phyloP scores from a whole-genome alignment of 2,888 invertebrate species.

The Lymantria monacha region DNA sequence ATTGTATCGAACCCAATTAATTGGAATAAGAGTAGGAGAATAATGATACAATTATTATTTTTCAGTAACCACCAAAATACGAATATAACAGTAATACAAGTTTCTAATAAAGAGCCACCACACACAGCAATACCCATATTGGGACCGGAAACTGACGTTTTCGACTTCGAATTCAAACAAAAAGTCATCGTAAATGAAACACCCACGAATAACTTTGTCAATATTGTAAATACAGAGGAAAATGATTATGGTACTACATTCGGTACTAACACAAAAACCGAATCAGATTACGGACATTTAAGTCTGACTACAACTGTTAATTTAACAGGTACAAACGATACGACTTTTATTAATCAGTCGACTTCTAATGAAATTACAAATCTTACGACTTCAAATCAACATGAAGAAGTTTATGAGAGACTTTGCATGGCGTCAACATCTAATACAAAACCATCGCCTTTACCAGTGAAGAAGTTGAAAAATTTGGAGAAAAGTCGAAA shows the following conservation, averaged over 20 bases:
- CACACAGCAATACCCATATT: slow-evolving; percentile 71
- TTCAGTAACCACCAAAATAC: slow-evolving; percentile 54
- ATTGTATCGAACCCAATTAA: no score
- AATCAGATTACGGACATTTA: slow-evolving; percentile 67
- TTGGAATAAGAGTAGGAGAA: no score
- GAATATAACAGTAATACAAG: slow-evolving; percentile 84
- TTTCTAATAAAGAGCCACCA: slow-evolving; percentile 74
- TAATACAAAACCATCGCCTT: slow-evolving; percentile 41
- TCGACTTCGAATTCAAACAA: slow-evolving; percentile 63
- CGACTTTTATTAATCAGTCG: slow-evolving; percentile 2
- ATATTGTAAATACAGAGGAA: slow-evolving; percentile 68
- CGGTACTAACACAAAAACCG: slow-evolving; percentile 24
- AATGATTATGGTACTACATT: slow-evolving; percentile 67
- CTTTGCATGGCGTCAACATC: slow-evolving; percentile 69
- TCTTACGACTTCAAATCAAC: slow-evolving; percentile 17
- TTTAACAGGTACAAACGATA: slow-evolving; percentile 42
- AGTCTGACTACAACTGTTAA: slow-evolving; percentile 70
- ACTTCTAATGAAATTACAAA: slow-evolving; percentile 9
- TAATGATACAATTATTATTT: slow-evolving; percentile 1
- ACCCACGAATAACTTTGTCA: slow-evolving; percentile 49
- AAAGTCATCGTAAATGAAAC: slow-evolving; percentile 33
- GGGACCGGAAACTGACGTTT: slow-evolving; percentile 56
- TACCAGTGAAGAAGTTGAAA: slow-evolving; percentile 50
- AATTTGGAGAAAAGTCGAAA: slow-evolving; percentile 56
- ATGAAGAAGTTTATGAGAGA: slow-evolving; percentile 58